A percentile compares a stretch with the other conserved stretches of the same genome.
Evolutionary conservation across 2,888 invertebrate genomes (phyloP).

Genomic region (Griposia aprilina): DNA sequence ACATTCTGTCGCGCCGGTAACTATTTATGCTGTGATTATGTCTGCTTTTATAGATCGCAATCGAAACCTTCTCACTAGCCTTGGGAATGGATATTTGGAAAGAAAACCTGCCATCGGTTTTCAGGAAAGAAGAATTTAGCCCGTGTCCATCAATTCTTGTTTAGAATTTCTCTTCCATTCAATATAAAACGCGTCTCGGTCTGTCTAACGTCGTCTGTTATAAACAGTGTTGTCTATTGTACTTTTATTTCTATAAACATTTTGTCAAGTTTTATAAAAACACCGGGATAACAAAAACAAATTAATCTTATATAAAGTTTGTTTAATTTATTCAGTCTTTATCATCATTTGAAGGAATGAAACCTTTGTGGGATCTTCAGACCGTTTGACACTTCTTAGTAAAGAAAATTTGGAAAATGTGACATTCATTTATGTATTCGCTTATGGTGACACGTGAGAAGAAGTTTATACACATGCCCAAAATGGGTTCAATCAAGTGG

Average conservation of each 20-base stretch:
- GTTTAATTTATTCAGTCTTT: not conserved
- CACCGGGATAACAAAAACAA: not conserved
- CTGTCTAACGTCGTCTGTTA: not conserved
- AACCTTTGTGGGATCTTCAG: conserved; percentile 10
- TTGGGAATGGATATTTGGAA: not conserved
- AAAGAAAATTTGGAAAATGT: not conserved
- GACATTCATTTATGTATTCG: not conserved
- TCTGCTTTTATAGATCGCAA: not conserved
- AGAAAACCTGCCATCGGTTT: not conserved
- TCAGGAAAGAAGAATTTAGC: no score
- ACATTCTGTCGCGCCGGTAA: conserved; percentile 36
- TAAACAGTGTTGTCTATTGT: not conserved
- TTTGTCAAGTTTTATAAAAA: not conserved
- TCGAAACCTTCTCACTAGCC: not conserved
- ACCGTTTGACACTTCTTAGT: conserved; percentile 3
- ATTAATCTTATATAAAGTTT: not conserved
- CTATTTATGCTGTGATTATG: conserved; percentile 21
- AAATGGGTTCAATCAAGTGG: not conserved
- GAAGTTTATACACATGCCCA: not conserved
- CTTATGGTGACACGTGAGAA: not conserved
- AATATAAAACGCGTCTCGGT: not conserved
- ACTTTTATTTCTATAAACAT: not conserved
- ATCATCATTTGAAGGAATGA: conserved; percentile 12
- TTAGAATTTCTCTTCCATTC: not conserved
- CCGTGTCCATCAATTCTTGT: not conserved